These are phyloP conservation scores for Beris chalybata DNA, from an alignment of 2,888 invertebrate genomes.

Conservation along the genomic window DNA sequence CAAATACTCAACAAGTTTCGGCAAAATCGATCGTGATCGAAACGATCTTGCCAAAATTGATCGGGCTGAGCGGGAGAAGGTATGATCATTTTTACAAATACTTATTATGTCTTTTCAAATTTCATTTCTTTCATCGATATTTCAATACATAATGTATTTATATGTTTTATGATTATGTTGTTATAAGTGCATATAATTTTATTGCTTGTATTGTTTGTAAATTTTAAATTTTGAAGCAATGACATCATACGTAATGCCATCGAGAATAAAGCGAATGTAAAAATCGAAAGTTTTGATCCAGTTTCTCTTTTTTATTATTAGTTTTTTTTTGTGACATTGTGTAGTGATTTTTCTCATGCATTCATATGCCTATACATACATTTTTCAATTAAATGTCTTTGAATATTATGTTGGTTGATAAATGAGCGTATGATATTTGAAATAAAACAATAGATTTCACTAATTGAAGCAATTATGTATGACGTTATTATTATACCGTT, in stretches of 20 bases:
- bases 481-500: too few species aligned
- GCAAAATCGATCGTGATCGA: slow-evolving; percentile 59
- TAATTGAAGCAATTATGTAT: too few species aligned
- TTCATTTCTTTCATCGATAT: background rate
- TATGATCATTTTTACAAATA: slow-evolving; percentile 36
- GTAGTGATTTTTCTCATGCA: too few species aligned
- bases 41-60: slow-evolving; percentile 60
- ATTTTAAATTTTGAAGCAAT: slow-evolving; percentile 25
- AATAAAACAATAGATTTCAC: too few species aligned
- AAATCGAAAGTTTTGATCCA: slow-evolving; percentile 4
- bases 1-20: slow-evolving; percentile 77
- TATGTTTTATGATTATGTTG: background rate
- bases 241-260: slow-evolving; percentile 13
- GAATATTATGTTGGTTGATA: too few species aligned
- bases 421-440: too few species aligned
- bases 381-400: too few species aligned
- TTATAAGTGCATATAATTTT: too few species aligned
- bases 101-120: background rate
- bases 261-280: too few species aligned
- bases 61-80: slow-evolving; percentile 47
- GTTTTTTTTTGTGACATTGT: too few species aligned
- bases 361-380: too few species aligned
- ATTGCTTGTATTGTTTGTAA: slow-evolving; percentile 5
- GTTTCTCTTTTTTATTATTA: too few species aligned
- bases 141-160: background rate